Evolutionary conservation across 1,140 invertebrate species (phyloP), one percentile per base, ranked within the genome.

Genomic region (Tyrophagus putrescentiae): DNA sequence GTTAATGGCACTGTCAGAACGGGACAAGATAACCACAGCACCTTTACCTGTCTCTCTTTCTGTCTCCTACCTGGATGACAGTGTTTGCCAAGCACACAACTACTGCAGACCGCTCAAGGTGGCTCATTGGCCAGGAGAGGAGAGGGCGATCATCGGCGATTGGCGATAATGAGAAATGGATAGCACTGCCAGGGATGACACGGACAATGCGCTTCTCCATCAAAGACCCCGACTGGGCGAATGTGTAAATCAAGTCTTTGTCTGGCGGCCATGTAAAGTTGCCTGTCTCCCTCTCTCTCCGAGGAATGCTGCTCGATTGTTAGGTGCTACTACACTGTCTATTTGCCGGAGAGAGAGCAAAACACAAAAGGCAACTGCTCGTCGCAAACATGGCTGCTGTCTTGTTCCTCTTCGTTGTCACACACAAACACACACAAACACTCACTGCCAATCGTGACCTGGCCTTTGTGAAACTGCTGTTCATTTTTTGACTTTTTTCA

Each of bases 241-340:
- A 48, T 18, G 45, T 48, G 45, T 48, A 48, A 48, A 48, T 48
- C 45, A 48, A 48, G 45, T 48, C 45, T 48, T 48, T 48, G 45
- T 48, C 7, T 18, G 45, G 31, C 45, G 13, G 21, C 13, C 13
- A 48, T 48, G 45, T 48, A 48, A 48, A 48, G 45, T 48, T 48
- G 18, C 7, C 36, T n/a, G n/a, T n/a, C n/a, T n/a, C n/a, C n/a
- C n/a, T n/a, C n/a, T n/a, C n/a, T n/a, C n/a, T 39, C 45, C 13
- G 7, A 25, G 45, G 45, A 48, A 48, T 48, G 45, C 18, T 48
- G 45, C 7, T 48, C 45, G 45, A 48, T 48, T 48, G 45, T 48
- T 48, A 29, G 45, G 45, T 48, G 45, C 45, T 48, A 48, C 45
- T 48, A 18, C 7, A 18, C 18, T 6, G 18, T 25, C 45, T 7